Evolutionary conservation across 2,888 invertebrate species (phyloP).

Genomic region (Lagria hirta): DNA sequence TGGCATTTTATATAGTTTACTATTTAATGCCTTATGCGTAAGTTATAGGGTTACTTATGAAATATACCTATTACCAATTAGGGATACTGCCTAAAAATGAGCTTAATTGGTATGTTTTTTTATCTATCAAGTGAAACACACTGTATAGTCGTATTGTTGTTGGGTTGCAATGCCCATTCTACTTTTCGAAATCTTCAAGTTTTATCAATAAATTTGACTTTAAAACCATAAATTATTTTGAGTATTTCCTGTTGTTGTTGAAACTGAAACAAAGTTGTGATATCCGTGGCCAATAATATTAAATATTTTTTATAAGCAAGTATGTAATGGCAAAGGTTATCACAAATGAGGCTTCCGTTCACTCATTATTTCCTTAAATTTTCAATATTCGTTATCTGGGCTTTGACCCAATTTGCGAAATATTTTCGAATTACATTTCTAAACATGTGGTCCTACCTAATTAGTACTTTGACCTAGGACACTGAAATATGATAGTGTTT

Average conservation of each 20-base stretch:
- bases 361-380: constrained; percentile 1
- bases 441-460: constrained; percentile 17
- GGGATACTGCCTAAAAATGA: too few species aligned
- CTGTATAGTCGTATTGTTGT: too few species aligned
- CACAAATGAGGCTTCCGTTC: constrained; percentile 13
- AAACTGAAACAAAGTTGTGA: constrained; percentile 7
- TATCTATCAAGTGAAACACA: too few species aligned
- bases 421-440: constrained; percentile 1
- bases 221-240: constrained; percentile 7
- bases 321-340: constrained; percentile 17
- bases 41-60: too few species aligned
- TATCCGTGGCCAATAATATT: constrained; percentile 7
- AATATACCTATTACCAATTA: too few species aligned
- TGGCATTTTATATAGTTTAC: too few species aligned
- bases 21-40: too few species aligned
- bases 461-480: constrained; percentile 10
- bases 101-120: too few species aligned
- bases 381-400: neutral
- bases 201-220: too few species aligned
- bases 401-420: constrained; percentile 4
- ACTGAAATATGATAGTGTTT: constrained; percentile 13
- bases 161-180: too few species aligned
- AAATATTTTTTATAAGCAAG: constrained; percentile 12
- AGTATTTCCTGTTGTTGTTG: constrained; percentile 16
- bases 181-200: too few species aligned